Conservation (phyloP, 2,113 vertebrate genomes). For the Ceratotherium simum region DNA sequence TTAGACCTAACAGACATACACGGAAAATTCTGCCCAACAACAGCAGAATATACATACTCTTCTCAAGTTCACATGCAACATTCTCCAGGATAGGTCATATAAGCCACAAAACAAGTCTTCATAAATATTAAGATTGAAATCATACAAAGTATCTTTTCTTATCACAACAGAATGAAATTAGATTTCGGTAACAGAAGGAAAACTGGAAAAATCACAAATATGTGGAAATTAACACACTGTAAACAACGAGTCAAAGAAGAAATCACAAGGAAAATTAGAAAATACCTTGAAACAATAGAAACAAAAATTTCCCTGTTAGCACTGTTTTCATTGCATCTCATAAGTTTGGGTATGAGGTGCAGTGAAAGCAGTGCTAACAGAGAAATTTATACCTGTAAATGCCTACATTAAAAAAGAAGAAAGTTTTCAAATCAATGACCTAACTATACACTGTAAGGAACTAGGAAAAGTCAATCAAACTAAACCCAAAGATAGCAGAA, state of each 20-base stretch:
- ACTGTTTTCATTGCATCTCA: no score
- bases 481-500: not conserved
- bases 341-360: no score
- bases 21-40: not conserved
- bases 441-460: not conserved
- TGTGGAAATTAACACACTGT: not conserved
- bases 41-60: not conserved
- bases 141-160: not conserved
- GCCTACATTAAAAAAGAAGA: not conserved
- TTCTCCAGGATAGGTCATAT: not conserved
- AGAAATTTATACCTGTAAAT: not conserved
- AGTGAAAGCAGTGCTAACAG: not conserved
- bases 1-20: not conserved
- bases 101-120: not conserved
- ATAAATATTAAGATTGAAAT: constrained; percentile 14
- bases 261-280: not conserved
- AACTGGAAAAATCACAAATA: not conserved
- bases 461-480: not conserved
- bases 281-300: not conserved
- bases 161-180: not conserved
- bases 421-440: not conserved
- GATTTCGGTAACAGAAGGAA: not conserved
- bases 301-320: not conserved
- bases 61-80: not conserved
- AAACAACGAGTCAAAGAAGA: not conserved